These are phyloP conservation scores for Nowickia ferox DNA, from an alignment of 2,888 invertebrate genomes.

Conservation along the genomic window DNA sequence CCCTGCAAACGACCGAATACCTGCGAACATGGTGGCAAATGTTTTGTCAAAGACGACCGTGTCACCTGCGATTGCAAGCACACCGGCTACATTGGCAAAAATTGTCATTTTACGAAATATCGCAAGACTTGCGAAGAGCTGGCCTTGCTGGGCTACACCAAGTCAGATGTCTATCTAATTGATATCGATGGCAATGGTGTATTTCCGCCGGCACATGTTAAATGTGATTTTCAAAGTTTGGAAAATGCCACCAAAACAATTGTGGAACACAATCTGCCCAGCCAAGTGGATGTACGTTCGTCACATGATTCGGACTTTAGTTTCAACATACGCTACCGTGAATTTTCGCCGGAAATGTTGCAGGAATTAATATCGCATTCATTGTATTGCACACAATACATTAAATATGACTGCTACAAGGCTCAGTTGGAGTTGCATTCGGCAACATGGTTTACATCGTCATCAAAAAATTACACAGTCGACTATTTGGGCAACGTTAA, in stretches of 20 bases:
- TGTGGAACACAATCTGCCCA: slow-evolving; percentile 95
- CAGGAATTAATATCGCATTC: slow-evolving; percentile 95
- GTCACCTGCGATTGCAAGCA: slow-evolving; percentile 95
- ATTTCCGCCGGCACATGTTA: slow-evolving; percentile 95
- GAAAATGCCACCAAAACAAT: slow-evolving; percentile 94
- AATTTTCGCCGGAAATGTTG: slow-evolving; percentile 95
- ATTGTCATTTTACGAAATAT: slow-evolving; percentile 96
- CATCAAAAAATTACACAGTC: slow-evolving; percentile 89
- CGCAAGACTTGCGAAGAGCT: slow-evolving; percentile 96
- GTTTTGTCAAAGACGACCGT: slow-evolving; percentile 93
- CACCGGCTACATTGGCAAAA: slow-evolving; percentile 96
- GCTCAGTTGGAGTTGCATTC: slow-evolving; percentile 94
- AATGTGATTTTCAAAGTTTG: slow-evolving; percentile 94
- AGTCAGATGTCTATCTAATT: slow-evolving; percentile 95
- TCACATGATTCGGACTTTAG: slow-evolving; percentile 91
- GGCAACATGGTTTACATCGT: slow-evolving; percentile 94
- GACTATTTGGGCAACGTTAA: slow-evolving; percentile 93
- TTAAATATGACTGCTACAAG: slow-evolving; percentile 95
- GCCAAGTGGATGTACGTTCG: slow-evolving; percentile 94
- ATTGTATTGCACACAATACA: slow-evolving; percentile 93
- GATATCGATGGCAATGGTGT: slow-evolving; percentile 97
- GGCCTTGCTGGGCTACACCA: slow-evolving; percentile 93
- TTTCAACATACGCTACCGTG: slow-evolving; percentile 93
- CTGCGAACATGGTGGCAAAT: slow-evolving; percentile 96
- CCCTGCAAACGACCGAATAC: slow-evolving; percentile 95